These are phyloP conservation scores for Gnathonemus echidnorhynchus DNA, from an alignment of 2,113 vertebrate species.

Conservation along the genomic window DNA sequence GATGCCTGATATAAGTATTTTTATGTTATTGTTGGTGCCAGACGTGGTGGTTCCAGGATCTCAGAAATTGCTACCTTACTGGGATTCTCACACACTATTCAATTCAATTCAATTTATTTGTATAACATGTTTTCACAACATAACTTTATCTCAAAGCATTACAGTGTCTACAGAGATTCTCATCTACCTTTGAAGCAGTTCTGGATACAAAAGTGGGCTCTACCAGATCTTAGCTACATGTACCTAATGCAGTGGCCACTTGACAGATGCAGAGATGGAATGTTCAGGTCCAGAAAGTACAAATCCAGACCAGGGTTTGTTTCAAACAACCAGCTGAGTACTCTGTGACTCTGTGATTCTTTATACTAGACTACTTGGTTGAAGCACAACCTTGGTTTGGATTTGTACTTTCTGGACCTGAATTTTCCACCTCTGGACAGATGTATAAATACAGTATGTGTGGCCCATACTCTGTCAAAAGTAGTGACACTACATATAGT, in stretches of 20 bases:
- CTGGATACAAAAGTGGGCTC: neutral
- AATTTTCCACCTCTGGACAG: too few species aligned
- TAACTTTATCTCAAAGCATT: neutral
- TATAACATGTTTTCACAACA: neutral
- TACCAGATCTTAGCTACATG: neutral
- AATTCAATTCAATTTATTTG: neutral
- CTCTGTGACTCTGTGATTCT: too few species aligned
- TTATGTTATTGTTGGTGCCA: neutral
- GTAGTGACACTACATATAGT: neutral
- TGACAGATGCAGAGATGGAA: neutral
- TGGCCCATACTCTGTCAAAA: neutral
- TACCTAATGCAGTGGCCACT: neutral
- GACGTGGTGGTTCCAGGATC: neutral
- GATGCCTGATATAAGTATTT: neutral
- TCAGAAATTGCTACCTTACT: neutral
- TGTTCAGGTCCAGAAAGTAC: too few species aligned
- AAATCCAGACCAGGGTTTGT: too few species aligned
- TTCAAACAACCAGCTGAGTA: too few species aligned
- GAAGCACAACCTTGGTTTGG: too few species aligned
- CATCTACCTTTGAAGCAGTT: neutral
- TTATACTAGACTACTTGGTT: too few species aligned
- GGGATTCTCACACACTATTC: neutral
- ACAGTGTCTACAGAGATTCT: neutral
- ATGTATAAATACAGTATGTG: neutral
- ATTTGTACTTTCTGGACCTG: too few species aligned